Conservation (phyloP, 2,888 invertebrate genomes). For the Nomada fabriciana region DNA sequence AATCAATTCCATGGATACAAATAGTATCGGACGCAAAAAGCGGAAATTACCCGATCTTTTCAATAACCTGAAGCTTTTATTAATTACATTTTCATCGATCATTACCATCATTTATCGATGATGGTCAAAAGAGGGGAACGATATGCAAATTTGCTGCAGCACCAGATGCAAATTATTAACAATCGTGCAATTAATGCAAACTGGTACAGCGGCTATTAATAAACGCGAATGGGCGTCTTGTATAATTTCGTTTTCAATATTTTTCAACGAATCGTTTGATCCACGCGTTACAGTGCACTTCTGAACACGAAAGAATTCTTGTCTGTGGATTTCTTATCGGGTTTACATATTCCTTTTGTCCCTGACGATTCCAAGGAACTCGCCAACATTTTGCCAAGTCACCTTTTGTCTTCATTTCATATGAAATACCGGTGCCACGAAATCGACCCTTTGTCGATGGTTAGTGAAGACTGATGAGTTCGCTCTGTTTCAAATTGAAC, state of each 20-base stretch:
- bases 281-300: not conserved
- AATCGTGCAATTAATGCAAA: slow-evolving; percentile 4
- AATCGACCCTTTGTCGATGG: slow-evolving; percentile 40
- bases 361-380: not conserved
- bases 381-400: too few species aligned
- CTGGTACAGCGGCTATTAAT: not conserved
- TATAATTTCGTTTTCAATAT: not conserved
- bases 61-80: not conserved
- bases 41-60: not conserved
- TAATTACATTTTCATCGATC: not conserved
- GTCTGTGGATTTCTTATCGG: too few species aligned
- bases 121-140: not conserved
- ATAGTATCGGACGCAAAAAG: not conserved
- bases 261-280: slow-evolving; percentile 2
- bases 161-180: slow-evolving; percentile 13
- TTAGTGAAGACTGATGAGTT: slow-evolving; percentile 46
- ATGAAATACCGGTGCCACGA: slow-evolving; percentile 1
- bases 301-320: not conserved
- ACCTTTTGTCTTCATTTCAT: not conserved
- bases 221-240: not conserved
- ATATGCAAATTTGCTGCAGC: not conserved
- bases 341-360: not conserved
- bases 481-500: slow-evolving; percentile 41
- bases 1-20: not conserved
- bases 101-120: slow-evolving; percentile 6